Conservation (phyloP, 2,113 vertebrate genomes). For the Taurulus bubalis region DNA sequence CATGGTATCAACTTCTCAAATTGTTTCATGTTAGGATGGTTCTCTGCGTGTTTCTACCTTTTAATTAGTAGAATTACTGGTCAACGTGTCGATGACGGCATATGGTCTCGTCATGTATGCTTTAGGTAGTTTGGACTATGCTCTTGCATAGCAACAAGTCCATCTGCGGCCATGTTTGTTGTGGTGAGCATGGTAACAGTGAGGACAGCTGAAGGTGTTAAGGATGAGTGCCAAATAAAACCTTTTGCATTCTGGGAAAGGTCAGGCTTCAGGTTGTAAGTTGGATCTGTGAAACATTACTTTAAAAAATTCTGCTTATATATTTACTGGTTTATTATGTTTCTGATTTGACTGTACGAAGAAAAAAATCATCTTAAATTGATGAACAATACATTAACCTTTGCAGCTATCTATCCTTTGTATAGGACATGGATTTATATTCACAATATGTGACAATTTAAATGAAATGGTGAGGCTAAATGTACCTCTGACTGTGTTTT, state of each 20-base stretch:
- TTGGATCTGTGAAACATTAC: conserved; percentile 5
- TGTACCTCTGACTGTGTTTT: not conserved
- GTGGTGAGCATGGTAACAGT: conserved; percentile 50
- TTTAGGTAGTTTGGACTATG: conserved; percentile 33
- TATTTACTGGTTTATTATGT: not conserved
- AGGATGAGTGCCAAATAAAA: conserved; percentile 7
- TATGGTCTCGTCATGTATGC: conserved; percentile 10
- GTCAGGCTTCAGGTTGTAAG: not conserved
- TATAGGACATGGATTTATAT: not conserved
- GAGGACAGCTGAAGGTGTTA: conserved; percentile 3
- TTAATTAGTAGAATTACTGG: not conserved
- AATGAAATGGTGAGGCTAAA: not conserved
- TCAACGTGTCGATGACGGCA: conserved; percentile 7
- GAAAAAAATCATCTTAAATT: not conserved
- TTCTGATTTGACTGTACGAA: not conserved
- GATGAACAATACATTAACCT: not conserved
- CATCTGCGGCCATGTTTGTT: conserved; percentile 54
- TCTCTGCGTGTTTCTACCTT: not conserved
- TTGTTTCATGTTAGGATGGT: not conserved
- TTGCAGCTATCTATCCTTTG: not conserved
- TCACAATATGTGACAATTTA: not conserved
- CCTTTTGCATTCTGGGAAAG: conserved; percentile 31
- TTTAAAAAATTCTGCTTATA: not conserved
- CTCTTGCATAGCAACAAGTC: conserved; percentile 41
- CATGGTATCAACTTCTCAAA: not conserved